Evolutionary conservation across 2,888 invertebrate species (phyloP), one percentile per base, ranked within the genome.

Genomic region (Lycocerus yunnanus): DNA sequence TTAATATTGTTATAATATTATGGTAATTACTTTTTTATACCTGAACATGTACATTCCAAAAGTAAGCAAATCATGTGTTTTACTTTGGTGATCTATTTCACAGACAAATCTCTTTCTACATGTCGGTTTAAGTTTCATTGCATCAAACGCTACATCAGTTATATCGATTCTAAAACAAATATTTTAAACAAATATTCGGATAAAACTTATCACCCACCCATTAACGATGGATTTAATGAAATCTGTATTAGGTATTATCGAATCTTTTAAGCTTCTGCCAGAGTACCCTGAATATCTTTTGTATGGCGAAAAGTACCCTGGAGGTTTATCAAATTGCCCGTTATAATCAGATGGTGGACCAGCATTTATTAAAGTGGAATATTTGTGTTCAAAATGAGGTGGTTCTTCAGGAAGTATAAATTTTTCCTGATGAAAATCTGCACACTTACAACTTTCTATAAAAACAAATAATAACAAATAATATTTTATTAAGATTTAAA

Each of bases 31-130:
- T 21, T 21, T 43, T 43, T 43, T 8, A n/a, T 79, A 82, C 82
- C 80, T 79, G 15, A 82, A 80, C n/a, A 82, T 72, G 13, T 78
- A 76, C 65, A 81, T 72, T 61, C 78, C 80, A 16, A 81, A 24
- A n/a, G 77, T 75, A 27, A 86, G 73, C 60, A 86, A 24, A 11
- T 75, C 84, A 82, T 86, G 87, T 9, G 81, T 76, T 73, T 85
- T 86, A 1, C 88, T 86, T 21, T 85, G 86, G 77, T 87, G 88
- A 77, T 89, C 88, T 80, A 88, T 87, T 84, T 89, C 88, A 75
- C 90, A 90, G 9, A 89, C 85, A 78, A 90, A 89, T 73, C 88
- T 87, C 75, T 85, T 87, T 76, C 87, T 88, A 73, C 90, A 90
- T 6, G 85, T 85, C 9, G 83, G 82, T 15, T 80, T 78, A 20